Evolutionary conservation across 1,140 invertebrate species (phyloP).

Genomic region (Meloidogyne chitwoodi): DNA sequence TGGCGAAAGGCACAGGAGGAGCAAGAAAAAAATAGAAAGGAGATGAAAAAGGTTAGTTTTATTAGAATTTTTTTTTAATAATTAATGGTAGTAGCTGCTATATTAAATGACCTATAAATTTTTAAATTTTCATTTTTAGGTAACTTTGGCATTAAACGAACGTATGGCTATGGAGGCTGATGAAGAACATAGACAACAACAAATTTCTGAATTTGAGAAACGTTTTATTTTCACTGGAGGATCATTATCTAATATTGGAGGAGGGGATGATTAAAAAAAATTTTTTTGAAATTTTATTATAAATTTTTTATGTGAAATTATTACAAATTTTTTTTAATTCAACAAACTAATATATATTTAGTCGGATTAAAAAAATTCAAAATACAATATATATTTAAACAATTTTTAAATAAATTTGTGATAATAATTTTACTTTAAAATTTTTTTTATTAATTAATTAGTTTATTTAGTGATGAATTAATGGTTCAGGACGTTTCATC

Average conservation of each 20-base stretch:
- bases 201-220: background rate
- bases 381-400: too few relatives aligned
- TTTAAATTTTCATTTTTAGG: background rate
- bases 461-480: background rate
- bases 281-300: too few relatives aligned
- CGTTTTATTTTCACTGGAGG: background rate
- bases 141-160: conserved; percentile 35
- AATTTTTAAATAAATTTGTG: too few relatives aligned
- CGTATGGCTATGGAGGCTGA: conserved; percentile 11
- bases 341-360: too few relatives aligned
- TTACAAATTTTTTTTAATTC: too few relatives aligned
- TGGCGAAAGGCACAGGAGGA: conserved; percentile 27
- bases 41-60: conserved; percentile 24
- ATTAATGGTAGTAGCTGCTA: too few relatives aligned
- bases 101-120: too few relatives aligned
- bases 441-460: too few relatives aligned
- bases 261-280: background rate
- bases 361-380: too few relatives aligned
- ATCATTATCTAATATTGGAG: background rate
- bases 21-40: conserved; percentile 17
- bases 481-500: background rate
- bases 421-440: too few relatives aligned
- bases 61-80: too few relatives aligned
- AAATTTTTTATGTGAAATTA: too few relatives aligned
- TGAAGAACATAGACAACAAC: background rate